Conservation (phyloP, 2,888 invertebrate genomes). For the Itoplectis maculator region DNA sequence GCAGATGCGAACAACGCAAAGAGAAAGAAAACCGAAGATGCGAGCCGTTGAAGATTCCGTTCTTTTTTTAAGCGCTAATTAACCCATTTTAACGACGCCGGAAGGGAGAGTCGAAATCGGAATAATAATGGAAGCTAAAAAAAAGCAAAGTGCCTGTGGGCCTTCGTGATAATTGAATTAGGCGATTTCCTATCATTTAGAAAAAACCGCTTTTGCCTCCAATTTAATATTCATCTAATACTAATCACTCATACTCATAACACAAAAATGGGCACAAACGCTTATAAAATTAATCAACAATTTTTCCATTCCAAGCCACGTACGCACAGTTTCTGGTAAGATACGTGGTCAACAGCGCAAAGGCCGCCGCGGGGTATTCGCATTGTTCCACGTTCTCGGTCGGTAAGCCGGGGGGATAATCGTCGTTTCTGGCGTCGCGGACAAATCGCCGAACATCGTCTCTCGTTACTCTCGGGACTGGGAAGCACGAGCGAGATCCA, state of each 20-base stretch:
- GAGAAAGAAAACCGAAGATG: neutral
- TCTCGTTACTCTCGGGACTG: conserved; percentile 40
- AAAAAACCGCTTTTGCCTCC: too few species aligned
- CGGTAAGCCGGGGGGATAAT: neutral
- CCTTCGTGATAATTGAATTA: conserved; percentile 3
- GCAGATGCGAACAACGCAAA: conserved; percentile 14
- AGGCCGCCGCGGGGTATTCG: conserved; percentile 38
- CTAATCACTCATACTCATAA: too few species aligned
- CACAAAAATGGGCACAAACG: too few species aligned
- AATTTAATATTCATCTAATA: too few species aligned
- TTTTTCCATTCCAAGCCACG: neutral
- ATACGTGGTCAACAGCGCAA: conserved; percentile 47
- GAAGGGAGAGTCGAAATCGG: conserved; percentile 56
- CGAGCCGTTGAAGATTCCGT: conserved; percentile 20
- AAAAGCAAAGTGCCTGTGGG: conserved; percentile 1
- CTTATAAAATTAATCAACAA: too few species aligned
- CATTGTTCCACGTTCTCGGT: conserved; percentile 62
- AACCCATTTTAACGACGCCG: conserved; percentile 58
- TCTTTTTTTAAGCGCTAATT: conserved; percentile 39
- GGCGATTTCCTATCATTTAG: neutral
- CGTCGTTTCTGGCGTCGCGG: too few species aligned
- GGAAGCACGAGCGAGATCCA: conserved; percentile 6
- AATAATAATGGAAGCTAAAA: conserved; percentile 40
- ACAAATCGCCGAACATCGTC: conserved; percentile 11
- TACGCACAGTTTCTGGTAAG: neutral